Conservation (phyloP, 1,140 invertebrate genomes). For the Drosophila busckii region DNA sequence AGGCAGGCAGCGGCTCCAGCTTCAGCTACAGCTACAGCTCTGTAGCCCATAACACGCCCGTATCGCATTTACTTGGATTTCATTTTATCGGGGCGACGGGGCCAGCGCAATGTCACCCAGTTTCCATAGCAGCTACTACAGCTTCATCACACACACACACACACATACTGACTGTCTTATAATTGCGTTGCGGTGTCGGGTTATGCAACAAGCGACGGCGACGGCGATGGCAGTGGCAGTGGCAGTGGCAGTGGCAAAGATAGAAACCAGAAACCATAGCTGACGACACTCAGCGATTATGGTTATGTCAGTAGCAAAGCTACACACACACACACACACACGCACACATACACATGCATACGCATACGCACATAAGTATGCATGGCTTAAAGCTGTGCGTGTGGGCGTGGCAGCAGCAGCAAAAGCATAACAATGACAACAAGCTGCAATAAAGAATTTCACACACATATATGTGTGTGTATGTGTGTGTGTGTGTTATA, state of each 20-base stretch:
- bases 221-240: background rate
- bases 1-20: no score
- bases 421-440: conserved; percentile 2
- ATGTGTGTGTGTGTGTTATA: no score
- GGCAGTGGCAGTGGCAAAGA: background rate
- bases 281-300: conserved; percentile 9
- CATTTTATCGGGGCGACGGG: conserved; percentile 45
- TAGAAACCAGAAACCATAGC: no score
- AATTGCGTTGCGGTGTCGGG: conserved; percentile 41
- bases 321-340: background rate
- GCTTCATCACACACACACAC: background rate
- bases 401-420: no score
- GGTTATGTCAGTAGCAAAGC: conserved; percentile 5
- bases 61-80: conserved; percentile 72
- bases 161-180: conserved; percentile 22
- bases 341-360: background rate
- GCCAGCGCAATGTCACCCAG: conserved; percentile 55
- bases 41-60: conserved; percentile 45
- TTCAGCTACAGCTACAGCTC: no score
- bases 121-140: conserved; percentile 53
- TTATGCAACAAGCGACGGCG: background rate
- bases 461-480: no score
- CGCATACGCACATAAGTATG: no score
- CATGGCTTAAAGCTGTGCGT: no score
- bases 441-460: conserved; percentile 4